Percentiles rank a stretch among this genome's conserved stretches.
These are phyloP conservation scores for Sander lucioperca DNA, from an alignment of 2,113 vertebrate genomes.

Conservation along the genomic window DNA sequence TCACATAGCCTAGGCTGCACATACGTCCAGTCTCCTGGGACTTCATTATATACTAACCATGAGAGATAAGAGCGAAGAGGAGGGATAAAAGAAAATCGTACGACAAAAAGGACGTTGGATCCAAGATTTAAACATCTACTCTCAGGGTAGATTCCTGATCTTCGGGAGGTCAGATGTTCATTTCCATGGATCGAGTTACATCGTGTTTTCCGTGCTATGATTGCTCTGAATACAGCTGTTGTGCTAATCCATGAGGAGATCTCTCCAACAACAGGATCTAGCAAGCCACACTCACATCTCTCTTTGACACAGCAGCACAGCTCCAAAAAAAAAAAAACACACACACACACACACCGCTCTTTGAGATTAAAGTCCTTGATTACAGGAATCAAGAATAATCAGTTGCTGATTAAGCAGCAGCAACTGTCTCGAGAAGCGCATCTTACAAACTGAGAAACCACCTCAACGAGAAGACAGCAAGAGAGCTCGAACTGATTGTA, in stretches of 20 bases:
- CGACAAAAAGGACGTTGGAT: constrained; percentile 2
- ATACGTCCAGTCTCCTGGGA: not conserved
- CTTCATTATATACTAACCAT: constrained; percentile 15
- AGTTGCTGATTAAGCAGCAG: constrained; percentile 19
- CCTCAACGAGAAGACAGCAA: constrained; percentile 36
- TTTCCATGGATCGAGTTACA: constrained; percentile 3
- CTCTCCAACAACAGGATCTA: constrained; percentile 42
- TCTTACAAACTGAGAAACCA: constrained; percentile 28
- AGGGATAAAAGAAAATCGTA: not conserved
- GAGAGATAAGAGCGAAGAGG: constrained; percentile 6
- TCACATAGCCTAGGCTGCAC: not conserved
- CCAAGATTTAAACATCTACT: constrained; percentile 7
- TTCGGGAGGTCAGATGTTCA: constrained; percentile 20
- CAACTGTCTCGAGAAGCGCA: constrained; percentile 19
- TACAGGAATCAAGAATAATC: constrained; percentile 37
- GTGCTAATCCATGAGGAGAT: constrained; percentile 36
- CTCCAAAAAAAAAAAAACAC: too few species aligned
- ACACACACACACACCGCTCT: constrained; percentile 6
- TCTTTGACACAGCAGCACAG: constrained; percentile 27
- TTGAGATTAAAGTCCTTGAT: constrained; percentile 17
- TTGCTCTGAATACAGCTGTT: constrained; percentile 27
- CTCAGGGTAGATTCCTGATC: constrained; percentile 5
- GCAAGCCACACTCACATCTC: too few species aligned
- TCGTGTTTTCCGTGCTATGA: constrained; percentile 9
- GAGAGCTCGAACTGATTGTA: constrained; percentile 28